Base-by-base conservation (phyloP, 2,888 invertebrate species). In the Cephus pygmeus region DNA sequence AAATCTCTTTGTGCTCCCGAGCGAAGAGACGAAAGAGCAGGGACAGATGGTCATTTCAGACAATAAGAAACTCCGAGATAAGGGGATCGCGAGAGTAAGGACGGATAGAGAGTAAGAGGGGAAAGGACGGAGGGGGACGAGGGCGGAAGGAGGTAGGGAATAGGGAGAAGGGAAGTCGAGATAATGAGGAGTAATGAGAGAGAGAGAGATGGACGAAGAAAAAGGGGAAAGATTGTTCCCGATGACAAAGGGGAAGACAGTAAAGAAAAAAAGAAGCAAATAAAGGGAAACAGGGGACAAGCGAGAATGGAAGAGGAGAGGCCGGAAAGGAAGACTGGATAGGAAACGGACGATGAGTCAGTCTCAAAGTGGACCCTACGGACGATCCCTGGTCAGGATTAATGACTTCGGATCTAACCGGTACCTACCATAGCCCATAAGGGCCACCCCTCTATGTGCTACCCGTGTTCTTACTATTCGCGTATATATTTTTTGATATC, bases 21-120 rank as follows among this genome's bases (percentile, higher is more conserved):
- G 83, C 87, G 87, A 89, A 90, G 90, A 90, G 90, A 90, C 88
- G 88, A 90, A 89, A 90, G 88, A 89, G 87, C 88, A 86, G 88
- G 87, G 91, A 91, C 91, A 91, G 91, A 91, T 91, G 91, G 91
- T 89, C 89, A 89, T 90, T 91, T 89, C 89, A 90, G 90, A 91
- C 91, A 91, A 91, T 90, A 90, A 91, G 91, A 90, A 91, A 91
- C 90, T 91, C 88, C 86, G 89, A 90, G 91, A 91, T 90, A 91
- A 90, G 90, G 89, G 90, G 89, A 86, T 56, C 69, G 75, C 68
- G 76, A 73, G 79, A 73, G 73, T 73, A 77, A 69, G 73, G 73
- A 31, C 68, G 40, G 71, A 73, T 73, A 73, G 33, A 31, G 69
- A 73, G 76, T 12, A 3, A 69, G 71, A 74, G 69, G 69, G 75